Percentiles rank a stretch among this genome's conserved stretches.
These are phyloP conservation scores for Stomorhina lunata DNA, from an alignment of 2,888 invertebrate genomes.

Conservation along the genomic window DNA sequence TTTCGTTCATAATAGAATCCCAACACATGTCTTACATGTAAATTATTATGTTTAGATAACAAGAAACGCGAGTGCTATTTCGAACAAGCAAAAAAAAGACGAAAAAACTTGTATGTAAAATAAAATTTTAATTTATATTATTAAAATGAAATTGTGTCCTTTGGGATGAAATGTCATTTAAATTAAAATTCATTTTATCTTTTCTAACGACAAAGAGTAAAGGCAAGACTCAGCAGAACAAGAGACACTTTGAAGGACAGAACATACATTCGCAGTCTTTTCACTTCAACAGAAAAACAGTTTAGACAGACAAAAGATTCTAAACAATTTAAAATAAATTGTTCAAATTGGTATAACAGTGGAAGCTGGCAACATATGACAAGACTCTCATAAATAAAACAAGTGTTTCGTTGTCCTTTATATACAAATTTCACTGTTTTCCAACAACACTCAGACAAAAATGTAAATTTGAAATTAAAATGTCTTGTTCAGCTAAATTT, in stretches of 20 bases:
- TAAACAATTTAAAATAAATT: constrained; percentile 25
- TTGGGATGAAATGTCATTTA: constrained; percentile 60
- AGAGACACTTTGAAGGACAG: not conserved
- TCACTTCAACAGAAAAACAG: not conserved
- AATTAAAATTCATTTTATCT: constrained; percentile 59
- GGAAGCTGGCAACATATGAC: not conserved
- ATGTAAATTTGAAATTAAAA: too few species aligned
- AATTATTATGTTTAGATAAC: constrained; percentile 26
- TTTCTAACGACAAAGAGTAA: constrained; percentile 25
- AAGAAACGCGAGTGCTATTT: constrained; percentile 27
- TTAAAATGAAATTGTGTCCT: constrained; percentile 35
- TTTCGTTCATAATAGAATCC: too few species aligned
- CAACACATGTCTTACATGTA: not conserved
- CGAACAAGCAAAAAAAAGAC: not conserved
- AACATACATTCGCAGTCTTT: not conserved
- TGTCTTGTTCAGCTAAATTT: too few species aligned
- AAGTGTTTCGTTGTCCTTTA: too few species aligned
- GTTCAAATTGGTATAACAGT: not conserved
- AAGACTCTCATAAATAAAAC: too few species aligned
- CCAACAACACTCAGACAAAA: too few species aligned
- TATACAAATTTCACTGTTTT: too few species aligned
- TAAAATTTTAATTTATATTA: constrained; percentile 45
- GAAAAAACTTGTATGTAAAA: not conserved
- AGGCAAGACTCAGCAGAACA: not conserved
- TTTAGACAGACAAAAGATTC: too few species aligned